These are phyloP conservation scores for Phalanger gymnotis DNA, from an alignment of 2,797 vertebrate genomes.

Conservation along the genomic window DNA sequence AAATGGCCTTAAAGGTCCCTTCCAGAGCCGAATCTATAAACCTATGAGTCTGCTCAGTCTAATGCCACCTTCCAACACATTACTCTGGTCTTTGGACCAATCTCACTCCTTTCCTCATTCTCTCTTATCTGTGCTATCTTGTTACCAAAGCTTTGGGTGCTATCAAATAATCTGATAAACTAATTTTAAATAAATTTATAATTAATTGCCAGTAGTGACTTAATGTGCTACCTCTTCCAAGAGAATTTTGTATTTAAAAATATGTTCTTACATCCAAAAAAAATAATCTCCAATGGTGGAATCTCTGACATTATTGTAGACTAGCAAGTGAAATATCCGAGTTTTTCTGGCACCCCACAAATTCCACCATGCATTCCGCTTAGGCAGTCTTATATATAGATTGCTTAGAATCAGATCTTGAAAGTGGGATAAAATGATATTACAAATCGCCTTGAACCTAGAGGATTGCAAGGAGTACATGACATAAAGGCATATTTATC, in stretches of 20 bases:
- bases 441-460: not conserved
- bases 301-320: not conserved
- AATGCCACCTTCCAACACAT: not conserved
- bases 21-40: not conserved
- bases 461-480: not conserved
- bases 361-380: not conserved
- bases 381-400: not conserved
- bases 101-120: not conserved
- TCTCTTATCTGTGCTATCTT: not conserved
- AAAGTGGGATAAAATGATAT: not conserved
- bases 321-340: not conserved
- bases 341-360: not conserved
- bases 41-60: not conserved
- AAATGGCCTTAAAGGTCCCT: not conserved
- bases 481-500: not conserved
- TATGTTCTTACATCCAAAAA: not conserved
- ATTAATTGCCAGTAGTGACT: not conserved
- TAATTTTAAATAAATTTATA: not conserved
- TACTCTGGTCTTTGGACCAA: not conserved
- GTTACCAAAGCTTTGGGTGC: not conserved
- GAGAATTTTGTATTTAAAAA: not conserved
- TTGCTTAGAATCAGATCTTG: not conserved
- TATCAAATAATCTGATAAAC: not conserved
- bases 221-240: not conserved
- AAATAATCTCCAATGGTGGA: not conserved